These are phyloP conservation scores for Garrulus glandarius DNA, from an alignment of 2,797 vertebrate species.

Conservation along the genomic window DNA sequence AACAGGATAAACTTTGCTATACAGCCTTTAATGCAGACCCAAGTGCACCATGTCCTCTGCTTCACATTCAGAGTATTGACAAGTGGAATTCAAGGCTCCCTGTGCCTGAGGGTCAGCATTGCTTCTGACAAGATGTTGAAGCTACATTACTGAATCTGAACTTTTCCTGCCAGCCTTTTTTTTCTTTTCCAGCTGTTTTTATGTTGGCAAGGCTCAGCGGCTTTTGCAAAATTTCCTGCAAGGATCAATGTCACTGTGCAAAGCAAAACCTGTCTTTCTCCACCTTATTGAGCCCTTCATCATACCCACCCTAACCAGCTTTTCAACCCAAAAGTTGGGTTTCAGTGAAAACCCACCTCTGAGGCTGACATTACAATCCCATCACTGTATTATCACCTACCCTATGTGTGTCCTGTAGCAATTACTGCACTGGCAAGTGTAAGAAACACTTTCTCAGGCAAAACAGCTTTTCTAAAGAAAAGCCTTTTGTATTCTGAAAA, in stretches of 20 bases:
- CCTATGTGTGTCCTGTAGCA: neutral
- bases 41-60: neutral
- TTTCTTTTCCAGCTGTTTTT: neutral
- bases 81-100: neutral
- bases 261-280: neutral
- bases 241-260: neutral
- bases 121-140: neutral
- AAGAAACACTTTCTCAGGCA: neutral
- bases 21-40: neutral
- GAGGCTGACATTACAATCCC: neutral
- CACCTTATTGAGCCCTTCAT: neutral
- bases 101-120: neutral
- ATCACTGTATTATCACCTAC: neutral
- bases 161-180: neutral
- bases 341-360: neutral
- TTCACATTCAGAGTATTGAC: no score
- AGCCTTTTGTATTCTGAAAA: neutral
- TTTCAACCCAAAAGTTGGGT: neutral
- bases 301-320: neutral
- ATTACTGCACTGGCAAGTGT: neutral
- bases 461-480: neutral
- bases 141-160: neutral
- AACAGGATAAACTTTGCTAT: fast-evolving
- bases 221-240: neutral
- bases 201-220: neutral